Evolutionary conservation across 2,888 invertebrate genomes (phyloP).

Genomic region (Andrena bucephala): DNA sequence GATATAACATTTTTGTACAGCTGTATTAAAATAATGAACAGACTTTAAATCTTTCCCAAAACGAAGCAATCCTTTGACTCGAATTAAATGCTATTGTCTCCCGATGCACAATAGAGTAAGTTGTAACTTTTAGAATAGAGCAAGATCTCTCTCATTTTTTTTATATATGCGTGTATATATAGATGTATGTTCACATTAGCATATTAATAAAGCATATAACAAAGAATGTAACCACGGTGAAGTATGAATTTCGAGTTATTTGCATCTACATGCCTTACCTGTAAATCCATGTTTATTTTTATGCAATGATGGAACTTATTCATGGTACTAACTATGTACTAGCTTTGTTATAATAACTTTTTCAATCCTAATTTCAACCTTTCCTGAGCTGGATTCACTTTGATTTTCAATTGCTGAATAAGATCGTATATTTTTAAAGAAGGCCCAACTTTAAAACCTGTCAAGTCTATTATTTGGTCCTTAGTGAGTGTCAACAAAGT

Average conservation of each 20-base stretch:
- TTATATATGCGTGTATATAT: constrained; percentile 12
- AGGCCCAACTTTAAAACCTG: constrained; percentile 97
- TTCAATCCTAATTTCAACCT: constrained; percentile 88
- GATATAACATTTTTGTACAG: not conserved
- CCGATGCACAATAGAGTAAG: constrained; percentile 13
- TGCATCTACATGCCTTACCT: constrained; percentile 75
- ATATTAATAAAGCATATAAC: constrained; percentile 61
- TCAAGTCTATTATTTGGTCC: constrained; percentile 95
- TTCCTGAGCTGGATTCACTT: constrained; percentile 91
- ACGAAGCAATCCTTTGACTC: constrained; percentile 42
- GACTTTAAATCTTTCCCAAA: constrained; percentile 32
- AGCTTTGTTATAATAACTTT: constrained; percentile 87
- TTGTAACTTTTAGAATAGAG: constrained; percentile 17
- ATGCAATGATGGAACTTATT: constrained; percentile 73
- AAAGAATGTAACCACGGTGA: constrained; percentile 58
- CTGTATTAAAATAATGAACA: not conserved
- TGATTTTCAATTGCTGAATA: constrained; percentile 95
- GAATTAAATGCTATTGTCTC: constrained; percentile 38
- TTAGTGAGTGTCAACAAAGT: constrained; percentile 93
- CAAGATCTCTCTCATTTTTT: constrained; percentile 6
- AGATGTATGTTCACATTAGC: constrained; percentile 26
- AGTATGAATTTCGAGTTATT: constrained; percentile 65
- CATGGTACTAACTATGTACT: constrained; percentile 71
- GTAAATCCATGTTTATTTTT: constrained; percentile 80
- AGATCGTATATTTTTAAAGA: constrained; percentile 97